Evolutionary conservation across 30 jellyfish, hydroid and myxozoan genomes (phyloP).

Genomic region (Cassiopea andromeda): DNA sequence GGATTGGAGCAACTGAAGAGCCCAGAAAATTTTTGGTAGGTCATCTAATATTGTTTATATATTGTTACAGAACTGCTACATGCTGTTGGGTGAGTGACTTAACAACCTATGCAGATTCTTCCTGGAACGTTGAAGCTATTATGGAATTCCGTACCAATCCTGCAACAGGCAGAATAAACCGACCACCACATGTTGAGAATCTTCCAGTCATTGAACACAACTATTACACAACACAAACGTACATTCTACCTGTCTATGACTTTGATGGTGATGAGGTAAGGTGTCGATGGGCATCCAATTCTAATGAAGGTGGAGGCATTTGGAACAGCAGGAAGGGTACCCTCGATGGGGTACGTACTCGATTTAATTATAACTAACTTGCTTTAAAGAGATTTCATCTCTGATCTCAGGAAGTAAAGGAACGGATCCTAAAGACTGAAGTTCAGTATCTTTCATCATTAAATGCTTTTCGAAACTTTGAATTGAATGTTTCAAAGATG

Average conservation of each 20-base stretch:
- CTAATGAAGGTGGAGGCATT: slow-evolving; percentile 53
- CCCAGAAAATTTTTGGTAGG: too few relatives aligned
- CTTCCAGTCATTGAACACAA: slow-evolving; percentile 29
- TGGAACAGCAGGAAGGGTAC: slow-evolving; percentile 57
- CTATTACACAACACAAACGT: slow-evolving; percentile 19
- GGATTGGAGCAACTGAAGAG: too few relatives aligned
- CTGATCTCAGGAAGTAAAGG: too few relatives aligned
- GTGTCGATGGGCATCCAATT: slow-evolving; percentile 61
- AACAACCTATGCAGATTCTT: slow-evolving; percentile 12
- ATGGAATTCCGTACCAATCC: slow-evolving; percentile 15
- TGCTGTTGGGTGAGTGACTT: slow-evolving; percentile 40
- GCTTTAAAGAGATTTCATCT: too few relatives aligned
- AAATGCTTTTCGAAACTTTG: too few relatives aligned
- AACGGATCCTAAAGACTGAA: too few relatives aligned
- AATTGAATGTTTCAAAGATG: too few relatives aligned
- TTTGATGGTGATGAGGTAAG: slow-evolving; percentile 33
- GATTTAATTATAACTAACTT: not conserved
- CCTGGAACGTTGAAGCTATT: slow-evolving; percentile 28
- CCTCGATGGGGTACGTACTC: slow-evolving; percentile 30
- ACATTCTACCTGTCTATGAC: slow-evolving; percentile 43
- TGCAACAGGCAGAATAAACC: slow-evolving; percentile 29
- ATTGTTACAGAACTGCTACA: slow-evolving; percentile 5
- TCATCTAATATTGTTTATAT: too few relatives aligned
- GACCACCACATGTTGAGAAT: slow-evolving; percentile 28
- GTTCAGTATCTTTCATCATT: too few relatives aligned